phyloP scores from a whole-genome alignment of 2,113 vertebrate genomes.

The Orycteropus afer region DNA sequence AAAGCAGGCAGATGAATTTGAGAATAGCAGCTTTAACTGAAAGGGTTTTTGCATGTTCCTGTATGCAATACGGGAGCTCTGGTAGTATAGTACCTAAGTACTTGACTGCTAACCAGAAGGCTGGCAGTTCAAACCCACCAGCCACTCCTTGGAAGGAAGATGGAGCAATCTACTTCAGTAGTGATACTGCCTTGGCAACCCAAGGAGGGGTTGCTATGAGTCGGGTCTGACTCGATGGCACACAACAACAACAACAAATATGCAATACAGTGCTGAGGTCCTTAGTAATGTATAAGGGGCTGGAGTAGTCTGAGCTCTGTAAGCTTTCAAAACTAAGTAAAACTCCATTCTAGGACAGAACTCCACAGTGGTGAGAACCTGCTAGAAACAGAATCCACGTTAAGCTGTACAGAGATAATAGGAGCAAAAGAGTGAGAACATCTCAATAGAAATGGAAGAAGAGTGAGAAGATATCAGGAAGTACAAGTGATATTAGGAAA shows the following conservation, averaged over 20 bases:
- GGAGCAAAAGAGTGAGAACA: neutral
- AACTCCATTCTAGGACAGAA: neutral
- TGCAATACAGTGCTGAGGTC: neutral
- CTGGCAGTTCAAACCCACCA: no score
- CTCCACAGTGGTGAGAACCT: neutral
- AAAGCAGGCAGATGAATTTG: neutral
- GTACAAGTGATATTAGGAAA: neutral
- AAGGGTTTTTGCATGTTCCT: accelerated
- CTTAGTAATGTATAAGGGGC: neutral
- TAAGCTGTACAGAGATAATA: neutral
- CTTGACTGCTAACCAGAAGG: no score
- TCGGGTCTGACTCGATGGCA: no score
- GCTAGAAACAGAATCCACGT: neutral
- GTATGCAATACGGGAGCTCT: accelerated
- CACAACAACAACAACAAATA: no score
- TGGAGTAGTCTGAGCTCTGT: no score
- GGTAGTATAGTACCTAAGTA: no score
- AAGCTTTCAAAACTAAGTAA: neutral
- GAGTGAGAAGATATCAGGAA: neutral
- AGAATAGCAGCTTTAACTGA: neutral
- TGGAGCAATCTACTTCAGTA: no score
- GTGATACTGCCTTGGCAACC: no score
- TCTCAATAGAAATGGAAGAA: neutral
- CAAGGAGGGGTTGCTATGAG: no score
- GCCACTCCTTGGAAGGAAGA: no score